Conservation (phyloP, 2,888 invertebrate species). For the Noctua comes region DNA sequence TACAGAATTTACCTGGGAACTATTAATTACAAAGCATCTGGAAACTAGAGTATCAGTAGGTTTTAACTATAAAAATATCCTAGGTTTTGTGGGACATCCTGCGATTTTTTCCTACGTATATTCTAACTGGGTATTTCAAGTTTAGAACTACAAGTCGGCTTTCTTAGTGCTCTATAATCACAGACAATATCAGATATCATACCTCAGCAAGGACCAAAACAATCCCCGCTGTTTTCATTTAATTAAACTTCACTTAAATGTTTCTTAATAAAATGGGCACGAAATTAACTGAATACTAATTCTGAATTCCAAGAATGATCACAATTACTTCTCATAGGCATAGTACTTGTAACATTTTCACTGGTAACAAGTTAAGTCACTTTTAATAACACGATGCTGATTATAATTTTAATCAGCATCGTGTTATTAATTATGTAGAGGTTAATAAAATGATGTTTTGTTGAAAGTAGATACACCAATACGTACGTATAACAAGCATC, state of each 20-base stretch:
- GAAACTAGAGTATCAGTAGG: not conserved
- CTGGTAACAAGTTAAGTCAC: slow-evolving; percentile 11
- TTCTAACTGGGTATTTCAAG: too few species aligned
- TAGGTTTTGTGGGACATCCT: too few species aligned
- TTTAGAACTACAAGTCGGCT: not conserved
- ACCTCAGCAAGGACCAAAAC: not conserved
- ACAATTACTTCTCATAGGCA: slow-evolving; percentile 11
- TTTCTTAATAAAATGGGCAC: slow-evolving; percentile 18
- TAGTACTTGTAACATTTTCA: slow-evolving; percentile 2
- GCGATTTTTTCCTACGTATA: too few species aligned
- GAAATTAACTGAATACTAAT: slow-evolving; percentile 17
- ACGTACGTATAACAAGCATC: too few species aligned
- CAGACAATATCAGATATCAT: not conserved
- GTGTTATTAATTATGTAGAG: too few species aligned
- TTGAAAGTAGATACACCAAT: too few species aligned
- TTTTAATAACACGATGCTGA: not conserved
- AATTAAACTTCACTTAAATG: slow-evolving; percentile 21
- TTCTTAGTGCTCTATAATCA: not conserved
- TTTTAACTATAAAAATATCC: not conserved
- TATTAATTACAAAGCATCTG: not conserved
- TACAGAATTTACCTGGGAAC: not conserved
- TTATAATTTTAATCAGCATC: too few species aligned
- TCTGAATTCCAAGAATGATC: slow-evolving; percentile 16
- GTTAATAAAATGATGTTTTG: not conserved
- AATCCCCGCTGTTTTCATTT: not conserved